Evolutionary conservation across 2,113 vertebrate genomes (phyloP).

Genomic region (Xyrauchen texanus): DNA sequence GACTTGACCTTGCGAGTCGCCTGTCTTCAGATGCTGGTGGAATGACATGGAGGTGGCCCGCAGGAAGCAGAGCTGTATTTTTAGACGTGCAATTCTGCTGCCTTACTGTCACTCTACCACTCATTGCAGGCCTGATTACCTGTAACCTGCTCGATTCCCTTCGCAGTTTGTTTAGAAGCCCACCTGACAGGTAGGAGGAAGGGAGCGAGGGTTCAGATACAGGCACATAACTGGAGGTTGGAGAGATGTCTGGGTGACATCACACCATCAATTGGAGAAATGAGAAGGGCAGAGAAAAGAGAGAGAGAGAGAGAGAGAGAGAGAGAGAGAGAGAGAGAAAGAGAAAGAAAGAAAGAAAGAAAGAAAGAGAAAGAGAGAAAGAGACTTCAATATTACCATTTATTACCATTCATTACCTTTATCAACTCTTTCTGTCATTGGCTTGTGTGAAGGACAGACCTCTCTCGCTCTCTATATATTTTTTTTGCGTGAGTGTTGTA

Average conservation of each 20-base stretch:
- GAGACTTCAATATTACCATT: constrained; percentile 51
- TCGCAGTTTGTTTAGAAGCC: not conserved
- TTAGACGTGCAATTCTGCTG: constrained; percentile 56
- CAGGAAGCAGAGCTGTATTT: constrained; percentile 71
- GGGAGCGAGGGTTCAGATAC: constrained; percentile 6
- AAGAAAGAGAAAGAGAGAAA: too few relatives aligned
- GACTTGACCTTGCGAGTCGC: constrained; percentile 34
- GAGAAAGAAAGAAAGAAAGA: not conserved
- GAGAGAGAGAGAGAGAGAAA: constrained; percentile 18
- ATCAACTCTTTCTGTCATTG: constrained; percentile 18
- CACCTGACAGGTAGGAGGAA: constrained; percentile 24
- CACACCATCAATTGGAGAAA: constrained; percentile 36
- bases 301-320: not conserved
- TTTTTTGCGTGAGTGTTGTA: too few relatives aligned
- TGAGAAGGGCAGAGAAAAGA: constrained; percentile 12
- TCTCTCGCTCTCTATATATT: not conserved
- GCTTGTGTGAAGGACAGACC: constrained; percentile 37
- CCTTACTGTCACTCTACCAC: constrained; percentile 66
- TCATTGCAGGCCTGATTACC: constrained; percentile 48
- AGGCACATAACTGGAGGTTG: constrained; percentile 4
- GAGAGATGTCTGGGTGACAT: constrained; percentile 20
- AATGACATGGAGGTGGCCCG: constrained; percentile 67
- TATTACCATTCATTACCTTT: constrained; percentile 52
- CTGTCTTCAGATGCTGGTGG: constrained; percentile 62
- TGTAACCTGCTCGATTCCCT: constrained; percentile 22